phyloP scores from a whole-genome alignment of 2,888 invertebrate species.

The Pseudococcus longispinus region DNA sequence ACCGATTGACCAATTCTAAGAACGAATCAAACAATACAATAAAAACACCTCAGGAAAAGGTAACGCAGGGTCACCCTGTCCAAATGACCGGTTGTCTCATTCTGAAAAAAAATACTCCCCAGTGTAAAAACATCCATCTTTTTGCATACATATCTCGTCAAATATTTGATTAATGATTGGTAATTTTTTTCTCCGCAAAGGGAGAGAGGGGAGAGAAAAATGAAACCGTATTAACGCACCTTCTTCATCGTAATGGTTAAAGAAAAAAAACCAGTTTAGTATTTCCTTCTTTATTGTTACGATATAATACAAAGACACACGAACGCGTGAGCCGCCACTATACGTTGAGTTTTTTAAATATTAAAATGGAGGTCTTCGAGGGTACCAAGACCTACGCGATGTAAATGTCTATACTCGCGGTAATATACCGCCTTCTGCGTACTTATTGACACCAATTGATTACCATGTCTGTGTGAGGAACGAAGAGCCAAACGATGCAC shows the following conservation, averaged over 20 bases:
- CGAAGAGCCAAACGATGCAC: background rate
- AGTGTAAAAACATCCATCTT: background rate
- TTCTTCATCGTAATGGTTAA: background rate
- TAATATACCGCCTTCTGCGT: background rate
- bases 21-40: too few relatives aligned
- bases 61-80: background rate
- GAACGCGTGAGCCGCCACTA: background rate
- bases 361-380: background rate
- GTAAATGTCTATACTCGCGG: background rate
- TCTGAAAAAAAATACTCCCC: background rate
- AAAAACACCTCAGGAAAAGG: too few relatives aligned
- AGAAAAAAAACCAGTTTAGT: conserved; percentile 15
- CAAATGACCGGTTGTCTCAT: background rate
- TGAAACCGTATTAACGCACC: background rate
- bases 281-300: background rate
- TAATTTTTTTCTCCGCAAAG: background rate
- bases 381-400: background rate
- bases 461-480: background rate
- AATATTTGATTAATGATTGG: conserved; percentile 43
- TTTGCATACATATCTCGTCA: background rate
- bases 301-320: background rate
- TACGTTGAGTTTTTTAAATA: background rate
- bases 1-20: background rate
- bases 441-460: conserved; percentile 11
- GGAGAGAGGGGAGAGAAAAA: background rate